Conservation (phyloP, 2,797 vertebrate species). For the Craterocephalus amniculus region DNA sequence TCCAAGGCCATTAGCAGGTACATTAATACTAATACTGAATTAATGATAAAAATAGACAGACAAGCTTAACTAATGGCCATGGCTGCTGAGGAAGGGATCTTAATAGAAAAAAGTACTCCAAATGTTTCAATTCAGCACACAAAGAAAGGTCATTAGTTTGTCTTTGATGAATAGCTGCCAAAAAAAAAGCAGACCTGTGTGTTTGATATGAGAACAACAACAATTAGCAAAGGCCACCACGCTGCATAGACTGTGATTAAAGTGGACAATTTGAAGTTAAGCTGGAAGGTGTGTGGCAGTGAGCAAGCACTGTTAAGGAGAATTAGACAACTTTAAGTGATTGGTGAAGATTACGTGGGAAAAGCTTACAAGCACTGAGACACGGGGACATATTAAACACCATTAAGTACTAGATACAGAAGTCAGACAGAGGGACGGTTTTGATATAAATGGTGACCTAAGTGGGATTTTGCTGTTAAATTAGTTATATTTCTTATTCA, state of each 20-base stretch:
- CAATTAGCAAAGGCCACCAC: conserved; percentile 42
- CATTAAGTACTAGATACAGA: not conserved
- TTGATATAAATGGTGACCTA: not conserved
- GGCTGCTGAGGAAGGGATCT: conserved; percentile 53
- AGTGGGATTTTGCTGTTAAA: not conserved
- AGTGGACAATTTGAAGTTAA: conserved; percentile 50
- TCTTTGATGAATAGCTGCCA: conserved; percentile 68
- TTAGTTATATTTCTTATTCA: no score
- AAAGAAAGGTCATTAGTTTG: conserved; percentile 51
- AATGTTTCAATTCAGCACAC: conserved; percentile 41
- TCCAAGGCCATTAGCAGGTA: no score
- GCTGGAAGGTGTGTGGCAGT: conserved; percentile 16
- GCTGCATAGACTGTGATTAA: conserved; percentile 54
- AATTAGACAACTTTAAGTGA: conserved; percentile 29
- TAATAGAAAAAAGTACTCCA: conserved; percentile 10
- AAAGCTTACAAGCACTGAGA: not conserved
- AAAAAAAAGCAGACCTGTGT: conserved; percentile 17
- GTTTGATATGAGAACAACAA: conserved; percentile 21
- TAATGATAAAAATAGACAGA: no score
- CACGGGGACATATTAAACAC: not conserved
- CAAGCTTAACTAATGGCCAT: conserved; percentile 29
- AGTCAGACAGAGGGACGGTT: not conserved
- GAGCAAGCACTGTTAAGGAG: conserved; percentile 11
- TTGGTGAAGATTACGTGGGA: not conserved
- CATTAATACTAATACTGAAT: no score